Evolutionary conservation across 1,140 invertebrate species (phyloP).

Genomic region (Notospermus geniculatus): DNA sequence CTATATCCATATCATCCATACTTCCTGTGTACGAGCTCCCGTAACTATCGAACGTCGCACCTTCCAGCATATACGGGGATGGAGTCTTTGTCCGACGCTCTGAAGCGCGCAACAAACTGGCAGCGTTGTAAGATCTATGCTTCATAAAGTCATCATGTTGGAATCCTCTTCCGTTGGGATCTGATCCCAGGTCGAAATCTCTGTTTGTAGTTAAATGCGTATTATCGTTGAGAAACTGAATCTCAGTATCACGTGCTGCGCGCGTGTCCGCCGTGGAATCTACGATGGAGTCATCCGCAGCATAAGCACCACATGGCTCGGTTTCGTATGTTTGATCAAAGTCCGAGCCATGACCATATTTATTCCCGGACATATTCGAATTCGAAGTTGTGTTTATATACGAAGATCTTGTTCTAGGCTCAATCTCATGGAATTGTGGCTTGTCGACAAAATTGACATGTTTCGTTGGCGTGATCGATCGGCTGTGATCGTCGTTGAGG

Average conservation of each 20-base stretch:
- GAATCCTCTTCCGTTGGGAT: too few relatives aligned
- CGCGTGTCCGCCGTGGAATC: not conserved
- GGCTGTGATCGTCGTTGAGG: not conserved
- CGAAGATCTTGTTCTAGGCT: not conserved
- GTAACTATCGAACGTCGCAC: too few relatives aligned
- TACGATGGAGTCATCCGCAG: not conserved
- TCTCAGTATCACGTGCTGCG: slow-evolving; percentile 7
- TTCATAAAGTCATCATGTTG: too few relatives aligned
- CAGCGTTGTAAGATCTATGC: too few relatives aligned
- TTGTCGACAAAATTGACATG: not conserved
- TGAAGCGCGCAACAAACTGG: too few relatives aligned
- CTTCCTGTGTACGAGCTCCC: too few relatives aligned
- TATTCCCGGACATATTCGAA: not conserved
- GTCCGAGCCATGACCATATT: not conserved
- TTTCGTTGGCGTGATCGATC: not conserved
- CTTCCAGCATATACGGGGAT: too few relatives aligned
- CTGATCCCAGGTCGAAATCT: too few relatives aligned
- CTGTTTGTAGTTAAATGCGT: too few relatives aligned
- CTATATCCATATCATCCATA: too few relatives aligned
- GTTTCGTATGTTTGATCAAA: slow-evolving; percentile 1
- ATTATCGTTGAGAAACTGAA: slow-evolving; percentile 11
- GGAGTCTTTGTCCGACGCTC: too few relatives aligned
- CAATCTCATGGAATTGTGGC: not conserved
- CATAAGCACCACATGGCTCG: not conserved
- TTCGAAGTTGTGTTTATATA: not conserved